These are phyloP conservation scores for Hemiscyllium ocellatum DNA, from an alignment of 2,113 vertebrate genomes.

Conservation along the genomic window DNA sequence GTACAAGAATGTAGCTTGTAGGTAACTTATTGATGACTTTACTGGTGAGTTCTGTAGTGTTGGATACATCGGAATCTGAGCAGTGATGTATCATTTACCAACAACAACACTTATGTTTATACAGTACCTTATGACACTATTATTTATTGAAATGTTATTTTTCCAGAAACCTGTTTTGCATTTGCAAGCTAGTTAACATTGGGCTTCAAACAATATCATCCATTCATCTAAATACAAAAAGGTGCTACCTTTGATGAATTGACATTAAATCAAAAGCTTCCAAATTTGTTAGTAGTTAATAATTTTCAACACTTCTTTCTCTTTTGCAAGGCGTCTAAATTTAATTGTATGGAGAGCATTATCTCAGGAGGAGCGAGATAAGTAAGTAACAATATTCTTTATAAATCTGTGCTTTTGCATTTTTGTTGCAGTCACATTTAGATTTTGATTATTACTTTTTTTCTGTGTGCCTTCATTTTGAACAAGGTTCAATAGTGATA, in stretches of 20 bases:
- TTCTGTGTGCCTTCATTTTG: background rate
- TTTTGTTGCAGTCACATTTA: background rate
- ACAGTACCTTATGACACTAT: no score
- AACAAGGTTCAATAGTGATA: constrained; percentile 55
- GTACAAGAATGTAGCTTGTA: background rate
- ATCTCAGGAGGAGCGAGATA: constrained; percentile 63
- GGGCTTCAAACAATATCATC: background rate
- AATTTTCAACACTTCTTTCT: constrained; percentile 39
- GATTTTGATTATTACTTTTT: background rate
- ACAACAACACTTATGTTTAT: no score
- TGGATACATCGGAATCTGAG: background rate
- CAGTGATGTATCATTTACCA: background rate
- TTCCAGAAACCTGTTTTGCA: background rate
- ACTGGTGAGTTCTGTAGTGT: no score
- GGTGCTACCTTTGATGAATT: background rate
- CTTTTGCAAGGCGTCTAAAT: constrained; percentile 59
- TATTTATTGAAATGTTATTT: background rate
- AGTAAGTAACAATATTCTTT: constrained; percentile 52
- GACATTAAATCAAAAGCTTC: background rate
- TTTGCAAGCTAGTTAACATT: background rate
- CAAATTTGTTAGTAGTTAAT: background rate
- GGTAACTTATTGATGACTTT: background rate
- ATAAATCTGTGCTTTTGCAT: background rate
- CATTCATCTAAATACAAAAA: background rate
- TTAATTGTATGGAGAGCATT: constrained; percentile 63